Evolutionary conservation across 2,113 vertebrate genomes (phyloP).

Genomic region (Chaenogobius annularis): DNA sequence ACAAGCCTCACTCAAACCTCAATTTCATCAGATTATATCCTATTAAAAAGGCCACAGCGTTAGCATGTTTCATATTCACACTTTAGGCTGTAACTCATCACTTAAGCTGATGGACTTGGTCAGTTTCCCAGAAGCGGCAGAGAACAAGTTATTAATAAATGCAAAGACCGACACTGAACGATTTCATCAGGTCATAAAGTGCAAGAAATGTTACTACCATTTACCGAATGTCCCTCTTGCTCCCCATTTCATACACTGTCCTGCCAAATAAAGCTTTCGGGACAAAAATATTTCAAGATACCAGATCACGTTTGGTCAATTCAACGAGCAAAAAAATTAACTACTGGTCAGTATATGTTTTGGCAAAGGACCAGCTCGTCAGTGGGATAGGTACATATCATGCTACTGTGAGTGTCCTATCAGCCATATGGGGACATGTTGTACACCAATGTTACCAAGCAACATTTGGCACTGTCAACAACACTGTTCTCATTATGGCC

Average conservation of each 20-base stretch:
- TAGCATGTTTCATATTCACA: constrained; percentile 17
- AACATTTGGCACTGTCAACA: neutral
- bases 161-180: constrained; percentile 16
- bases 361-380: too few species aligned
- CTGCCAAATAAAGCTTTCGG: too few species aligned
- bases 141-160: constrained; percentile 38
- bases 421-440: neutral
- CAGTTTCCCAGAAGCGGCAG: constrained; percentile 36
- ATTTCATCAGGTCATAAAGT: constrained; percentile 22
- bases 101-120: constrained; percentile 35
- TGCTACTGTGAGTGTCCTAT: neutral
- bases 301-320: too few species aligned
- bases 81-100: constrained; percentile 31
- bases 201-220: constrained; percentile 21
- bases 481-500: neutral
- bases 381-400: too few species aligned
- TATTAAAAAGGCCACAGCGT: neutral
- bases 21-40: constrained; percentile 11
- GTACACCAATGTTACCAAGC: constrained; percentile 16
- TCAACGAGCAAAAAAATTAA: too few species aligned
- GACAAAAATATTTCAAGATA: too few species aligned
- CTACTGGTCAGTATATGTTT: too few species aligned
- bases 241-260: too few species aligned
- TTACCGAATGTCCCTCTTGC: too few species aligned
- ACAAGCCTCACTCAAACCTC: constrained; percentile 1